These are phyloP conservation scores for Thomomys bottae DNA, from an alignment of 2,113 vertebrate genomes.

Conservation along the genomic window DNA sequence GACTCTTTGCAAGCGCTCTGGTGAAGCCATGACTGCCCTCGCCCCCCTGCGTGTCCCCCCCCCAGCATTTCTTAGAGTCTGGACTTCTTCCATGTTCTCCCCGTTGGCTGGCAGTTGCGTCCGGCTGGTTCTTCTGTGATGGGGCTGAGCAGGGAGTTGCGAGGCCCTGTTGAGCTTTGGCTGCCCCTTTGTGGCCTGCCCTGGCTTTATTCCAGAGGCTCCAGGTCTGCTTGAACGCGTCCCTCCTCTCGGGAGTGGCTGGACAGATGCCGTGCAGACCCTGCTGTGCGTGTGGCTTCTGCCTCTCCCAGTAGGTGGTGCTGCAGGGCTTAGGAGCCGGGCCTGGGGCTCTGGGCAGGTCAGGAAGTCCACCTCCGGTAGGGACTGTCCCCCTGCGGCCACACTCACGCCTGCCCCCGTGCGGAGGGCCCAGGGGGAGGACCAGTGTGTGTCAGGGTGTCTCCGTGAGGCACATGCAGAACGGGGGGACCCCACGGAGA, in stretches of 20 bases:
- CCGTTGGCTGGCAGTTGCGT: neutral
- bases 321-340: constrained; percentile 72
- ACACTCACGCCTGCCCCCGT: neutral
- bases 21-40: neutral
- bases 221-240: neutral
- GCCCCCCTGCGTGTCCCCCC: too few species aligned
- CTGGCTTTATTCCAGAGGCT: neutral
- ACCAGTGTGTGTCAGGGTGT: neutral
- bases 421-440: neutral
- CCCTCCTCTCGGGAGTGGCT: too few species aligned
- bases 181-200: neutral
- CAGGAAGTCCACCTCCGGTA: neutral
- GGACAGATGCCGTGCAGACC: too few species aligned
- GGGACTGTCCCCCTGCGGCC: neutral
- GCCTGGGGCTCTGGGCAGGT: constrained; percentile 24
- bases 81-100: neutral
- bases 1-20: neutral
- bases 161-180: neutral
- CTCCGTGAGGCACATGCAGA: neutral
- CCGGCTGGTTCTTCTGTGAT: neutral
- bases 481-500: too few species aligned
- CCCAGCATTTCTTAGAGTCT: neutral
- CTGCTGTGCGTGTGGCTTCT: constrained; percentile 47
- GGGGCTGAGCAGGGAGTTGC: neutral
- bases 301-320: constrained; percentile 77